These are phyloP conservation scores for Elysia chlorotica DNA, from an alignment of 1,140 invertebrate genomes.

Conservation along the genomic window DNA sequence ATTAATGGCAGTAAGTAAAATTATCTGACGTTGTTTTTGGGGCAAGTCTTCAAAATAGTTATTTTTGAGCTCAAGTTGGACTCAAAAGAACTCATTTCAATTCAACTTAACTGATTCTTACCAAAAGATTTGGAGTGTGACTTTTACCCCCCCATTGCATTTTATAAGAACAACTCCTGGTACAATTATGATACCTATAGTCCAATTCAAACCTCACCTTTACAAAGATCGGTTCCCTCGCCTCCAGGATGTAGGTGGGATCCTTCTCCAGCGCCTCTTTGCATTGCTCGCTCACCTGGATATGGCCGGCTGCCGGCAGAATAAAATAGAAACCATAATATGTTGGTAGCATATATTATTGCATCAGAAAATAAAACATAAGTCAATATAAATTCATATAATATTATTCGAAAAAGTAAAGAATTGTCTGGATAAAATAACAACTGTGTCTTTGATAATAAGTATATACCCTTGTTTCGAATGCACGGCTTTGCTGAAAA, in stretches of 20 bases:
- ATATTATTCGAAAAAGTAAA: not conserved
- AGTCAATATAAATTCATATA: not conserved
- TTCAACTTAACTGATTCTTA: not conserved
- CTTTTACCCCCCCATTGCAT: not conserved
- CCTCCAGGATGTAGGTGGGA: not conserved
- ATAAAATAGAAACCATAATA: no score
- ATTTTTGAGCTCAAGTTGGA: not conserved
- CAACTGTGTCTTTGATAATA: not conserved
- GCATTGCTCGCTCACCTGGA: constrained; percentile 17
- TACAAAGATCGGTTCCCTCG: constrained; percentile 8
- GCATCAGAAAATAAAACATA: not conserved
- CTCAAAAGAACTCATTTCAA: not conserved
- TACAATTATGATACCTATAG: not conserved
- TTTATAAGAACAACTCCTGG: not conserved
- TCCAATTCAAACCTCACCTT: not conserved
- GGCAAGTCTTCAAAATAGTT: no score
- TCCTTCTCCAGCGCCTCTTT: constrained; percentile 2
- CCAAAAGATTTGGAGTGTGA: not conserved
- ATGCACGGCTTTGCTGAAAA: not conserved
- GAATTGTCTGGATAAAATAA: not conserved
- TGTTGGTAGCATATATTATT: not conserved
- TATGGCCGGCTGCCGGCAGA: constrained; percentile 2
- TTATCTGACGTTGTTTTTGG: no score
- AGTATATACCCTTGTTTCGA: not conserved
- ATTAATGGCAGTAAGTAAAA: no score